Conservation (phyloP, 2,888 invertebrate genomes). For the Drosophila melanocephala region DNA sequence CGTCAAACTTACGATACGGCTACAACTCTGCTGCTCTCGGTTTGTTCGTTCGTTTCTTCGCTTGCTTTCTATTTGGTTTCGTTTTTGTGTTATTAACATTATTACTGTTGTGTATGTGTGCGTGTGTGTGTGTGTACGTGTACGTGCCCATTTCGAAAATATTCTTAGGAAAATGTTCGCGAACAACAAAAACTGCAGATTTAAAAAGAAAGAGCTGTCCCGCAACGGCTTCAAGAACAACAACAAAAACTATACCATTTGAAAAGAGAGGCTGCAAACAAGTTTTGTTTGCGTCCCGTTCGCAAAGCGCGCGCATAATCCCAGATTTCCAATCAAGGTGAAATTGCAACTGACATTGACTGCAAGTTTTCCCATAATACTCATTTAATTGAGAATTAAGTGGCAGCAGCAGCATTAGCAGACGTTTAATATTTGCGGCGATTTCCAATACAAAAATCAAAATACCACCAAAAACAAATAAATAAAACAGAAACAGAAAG, state of each 20-base stretch:
- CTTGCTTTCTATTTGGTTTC: conserved; percentile 79
- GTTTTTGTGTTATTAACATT: conserved; percentile 80
- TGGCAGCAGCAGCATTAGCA: not conserved
- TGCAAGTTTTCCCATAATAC: conserved; percentile 29
- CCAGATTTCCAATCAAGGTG: conserved; percentile 68
- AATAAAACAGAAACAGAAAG: conserved; percentile 36
- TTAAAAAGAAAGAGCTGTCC: conserved; percentile 38
- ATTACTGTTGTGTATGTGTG: conserved; percentile 62
- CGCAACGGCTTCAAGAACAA: conserved; percentile 33
- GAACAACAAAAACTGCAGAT: conserved; percentile 35
- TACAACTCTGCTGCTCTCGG: conserved; percentile 65
- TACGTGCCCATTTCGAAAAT: conserved; percentile 60
- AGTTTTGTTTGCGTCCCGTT: conserved; percentile 59
- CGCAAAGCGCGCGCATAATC: conserved; percentile 66
- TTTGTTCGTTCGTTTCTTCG: conserved; percentile 66
- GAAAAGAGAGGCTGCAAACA: conserved; percentile 52
- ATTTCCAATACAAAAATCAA: conserved; percentile 56
- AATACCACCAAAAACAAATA: conserved; percentile 42
- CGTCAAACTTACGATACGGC: conserved; percentile 65
- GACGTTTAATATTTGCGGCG: conserved; percentile 53
- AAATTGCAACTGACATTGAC: conserved; percentile 69
- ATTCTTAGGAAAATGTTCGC: conserved; percentile 56
- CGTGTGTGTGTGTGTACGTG: conserved; percentile 65
- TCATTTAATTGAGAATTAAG: conserved; percentile 15
- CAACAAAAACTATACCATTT: conserved; percentile 39